phyloP scores from a whole-genome alignment of 2,797 vertebrate genomes.

The Manis pentadactyla region DNA sequence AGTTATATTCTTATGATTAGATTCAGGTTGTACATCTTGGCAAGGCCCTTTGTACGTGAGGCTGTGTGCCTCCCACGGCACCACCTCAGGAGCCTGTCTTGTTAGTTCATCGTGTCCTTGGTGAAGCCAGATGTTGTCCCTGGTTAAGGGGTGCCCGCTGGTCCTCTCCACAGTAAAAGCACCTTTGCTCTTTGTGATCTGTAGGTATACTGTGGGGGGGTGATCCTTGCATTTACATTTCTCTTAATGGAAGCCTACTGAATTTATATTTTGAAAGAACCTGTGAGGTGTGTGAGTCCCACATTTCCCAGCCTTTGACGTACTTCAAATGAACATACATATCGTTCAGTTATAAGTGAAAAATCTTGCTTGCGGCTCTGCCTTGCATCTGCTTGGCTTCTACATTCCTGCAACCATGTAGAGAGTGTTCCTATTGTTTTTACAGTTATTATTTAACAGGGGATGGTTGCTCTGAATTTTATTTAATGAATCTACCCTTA shows the following conservation, averaged over 20 bases:
- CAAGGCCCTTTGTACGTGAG: not conserved
- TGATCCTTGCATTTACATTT: not conserved
- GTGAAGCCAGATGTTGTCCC: not conserved
- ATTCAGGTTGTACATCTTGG: not conserved
- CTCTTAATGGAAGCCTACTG: not conserved
- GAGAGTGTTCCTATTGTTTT: not conserved
- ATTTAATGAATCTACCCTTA: not conserved
- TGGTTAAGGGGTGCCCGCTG: not conserved
- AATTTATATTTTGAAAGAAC: not conserved
- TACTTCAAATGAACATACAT: not conserved
- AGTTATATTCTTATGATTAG: not conserved
- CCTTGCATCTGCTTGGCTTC: not conserved
- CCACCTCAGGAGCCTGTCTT: not conserved
- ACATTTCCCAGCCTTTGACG: not conserved
- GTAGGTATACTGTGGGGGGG: not conserved
- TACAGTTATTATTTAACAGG: not conserved
- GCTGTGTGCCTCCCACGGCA: not conserved
- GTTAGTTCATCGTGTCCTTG: not conserved
- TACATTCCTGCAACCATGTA: accelerated
- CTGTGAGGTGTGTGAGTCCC: not conserved
- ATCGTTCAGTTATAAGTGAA: not conserved
- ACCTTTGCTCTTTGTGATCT: not conserved
- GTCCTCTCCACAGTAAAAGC: not conserved
- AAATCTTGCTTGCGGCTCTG: not conserved
- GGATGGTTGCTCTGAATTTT: not conserved